Percentiles rank a stretch among this genome's conserved stretches.
phyloP scores from a whole-genome alignment of 2,113 vertebrate species.

The Sylvietta virens region DNA sequence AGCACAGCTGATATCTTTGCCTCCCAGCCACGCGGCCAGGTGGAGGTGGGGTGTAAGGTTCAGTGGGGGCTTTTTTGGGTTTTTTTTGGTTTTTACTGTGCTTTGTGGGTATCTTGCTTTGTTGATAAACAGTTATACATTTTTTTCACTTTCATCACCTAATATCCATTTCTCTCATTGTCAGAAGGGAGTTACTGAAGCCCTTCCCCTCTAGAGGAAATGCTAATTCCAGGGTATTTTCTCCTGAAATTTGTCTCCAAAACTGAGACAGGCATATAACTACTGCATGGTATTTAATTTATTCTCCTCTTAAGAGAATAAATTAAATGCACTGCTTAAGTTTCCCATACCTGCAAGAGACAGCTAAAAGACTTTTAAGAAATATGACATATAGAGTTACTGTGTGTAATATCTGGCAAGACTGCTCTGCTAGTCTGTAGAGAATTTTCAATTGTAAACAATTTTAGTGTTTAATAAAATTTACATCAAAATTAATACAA shows the following conservation, averaged over 20 bases:
- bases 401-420: background rate
- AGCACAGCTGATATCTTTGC: background rate
- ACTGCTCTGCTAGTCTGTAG: background rate
- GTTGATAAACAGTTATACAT: background rate
- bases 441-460: background rate
- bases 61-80: no score
- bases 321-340: background rate
- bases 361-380: background rate
- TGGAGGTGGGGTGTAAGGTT: background rate
- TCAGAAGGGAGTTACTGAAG: background rate
- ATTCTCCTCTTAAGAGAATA: background rate
- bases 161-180: background rate
- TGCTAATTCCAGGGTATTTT: rapidly evolving
- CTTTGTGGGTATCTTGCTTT: background rate
- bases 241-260: background rate
- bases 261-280: background rate
- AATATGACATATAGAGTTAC: background rate
- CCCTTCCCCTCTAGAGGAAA: background rate
- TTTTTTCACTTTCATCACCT: background rate
- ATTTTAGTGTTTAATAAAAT: background rate
- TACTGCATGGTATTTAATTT: background rate
- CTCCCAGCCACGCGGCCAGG: rapidly evolving
- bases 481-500: background rate
- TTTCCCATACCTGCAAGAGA: background rate
- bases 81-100: no score